Percentiles rank a stretch among this genome's conserved stretches.
Conservation (phyloP, 2,888 invertebrate genomes). For the Patella depressa region DNA sequence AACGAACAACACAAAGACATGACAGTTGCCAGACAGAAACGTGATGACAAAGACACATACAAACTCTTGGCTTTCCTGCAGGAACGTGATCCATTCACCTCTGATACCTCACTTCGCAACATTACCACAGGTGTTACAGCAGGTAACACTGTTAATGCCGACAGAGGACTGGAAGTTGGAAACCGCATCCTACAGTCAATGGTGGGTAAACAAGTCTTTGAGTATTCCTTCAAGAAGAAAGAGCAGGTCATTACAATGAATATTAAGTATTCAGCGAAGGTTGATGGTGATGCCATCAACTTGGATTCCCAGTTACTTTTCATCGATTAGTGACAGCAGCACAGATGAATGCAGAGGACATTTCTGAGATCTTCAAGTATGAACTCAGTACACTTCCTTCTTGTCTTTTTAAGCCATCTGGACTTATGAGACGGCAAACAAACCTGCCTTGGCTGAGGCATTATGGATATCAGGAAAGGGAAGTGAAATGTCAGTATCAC, state of each 20-base stretch:
- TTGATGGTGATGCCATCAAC: constrained; percentile 21
- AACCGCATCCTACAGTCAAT: constrained; percentile 27
- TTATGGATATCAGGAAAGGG: constrained; percentile 8
- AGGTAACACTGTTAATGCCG: constrained; percentile 23
- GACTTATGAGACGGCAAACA: constrained; percentile 26
- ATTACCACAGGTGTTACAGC: constrained; percentile 39
- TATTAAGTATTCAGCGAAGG: constrained; percentile 20
- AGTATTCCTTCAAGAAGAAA: constrained; percentile 31
- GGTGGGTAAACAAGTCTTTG: constrained; percentile 21
- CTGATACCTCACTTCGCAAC: constrained; percentile 28
- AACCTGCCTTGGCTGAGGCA: constrained; percentile 35
- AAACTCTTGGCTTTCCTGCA: constrained; percentile 24
- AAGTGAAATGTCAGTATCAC: not conserved
- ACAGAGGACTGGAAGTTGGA: constrained; percentile 33
- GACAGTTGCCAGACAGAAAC: not conserved
- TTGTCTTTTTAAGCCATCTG: constrained; percentile 33
- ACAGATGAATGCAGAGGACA: not conserved
- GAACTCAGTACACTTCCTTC: constrained; percentile 32
- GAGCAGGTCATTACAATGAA: constrained; percentile 29
- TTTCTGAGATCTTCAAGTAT: constrained; percentile 30
- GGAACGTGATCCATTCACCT: constrained; percentile 32
- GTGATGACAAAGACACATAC: constrained; percentile 24
- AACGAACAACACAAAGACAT: constrained; percentile 29
- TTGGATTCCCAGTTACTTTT: constrained; percentile 38
- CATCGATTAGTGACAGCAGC: constrained; percentile 35